A percentile compares a stretch with the other conserved stretches of the same genome.
phyloP scores from a whole-genome alignment of 1,140 invertebrate species.

The Drosophila sulfurigaster region DNA sequence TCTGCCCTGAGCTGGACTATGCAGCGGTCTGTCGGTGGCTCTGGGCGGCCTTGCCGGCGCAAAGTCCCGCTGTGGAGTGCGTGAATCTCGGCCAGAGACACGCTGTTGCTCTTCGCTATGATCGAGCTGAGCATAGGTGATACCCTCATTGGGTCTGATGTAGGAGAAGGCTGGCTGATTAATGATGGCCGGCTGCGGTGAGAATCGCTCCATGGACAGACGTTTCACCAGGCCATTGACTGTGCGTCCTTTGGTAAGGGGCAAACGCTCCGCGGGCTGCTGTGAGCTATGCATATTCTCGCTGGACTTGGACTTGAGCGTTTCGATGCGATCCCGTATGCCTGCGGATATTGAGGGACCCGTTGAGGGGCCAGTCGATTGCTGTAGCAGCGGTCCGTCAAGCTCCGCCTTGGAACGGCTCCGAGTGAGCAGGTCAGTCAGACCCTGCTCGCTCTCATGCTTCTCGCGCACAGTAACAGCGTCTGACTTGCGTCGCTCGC shows the following conservation, averaged over 20 bases:
- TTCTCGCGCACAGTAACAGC: slow-evolving; percentile 81
- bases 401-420: slow-evolving; percentile 71
- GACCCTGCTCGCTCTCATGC: slow-evolving; percentile 67
- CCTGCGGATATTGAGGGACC: slow-evolving; percentile 84
- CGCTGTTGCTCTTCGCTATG: slow-evolving; percentile 61
- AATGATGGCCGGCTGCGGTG: slow-evolving; percentile 87
- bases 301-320: slow-evolving; percentile 85
- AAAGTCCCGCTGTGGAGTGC: slow-evolving; percentile 64
- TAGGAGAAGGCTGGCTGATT: slow-evolving; percentile 81
- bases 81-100: slow-evolving; percentile 50
- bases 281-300: slow-evolving; percentile 90
- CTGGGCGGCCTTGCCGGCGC: slow-evolving; percentile 56
- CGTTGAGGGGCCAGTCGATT: slow-evolving; percentile 59
- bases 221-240: slow-evolving; percentile 88
- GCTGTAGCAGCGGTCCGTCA: slow-evolving; percentile 68
- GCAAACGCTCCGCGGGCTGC: slow-evolving; percentile 87
- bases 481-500: slow-evolving; percentile 79
- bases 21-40: slow-evolving; percentile 45
- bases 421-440: slow-evolving; percentile 68
- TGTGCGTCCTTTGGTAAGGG: slow-evolving; percentile 88
- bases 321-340: slow-evolving; percentile 79
- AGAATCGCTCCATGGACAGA: slow-evolving; percentile 88
- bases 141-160: slow-evolving; percentile 84
- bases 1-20: slow-evolving; percentile 30
- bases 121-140: slow-evolving; percentile 92